These are phyloP conservation scores for Isotomurus palustris DNA, from an alignment of 2,888 invertebrate genomes.

Conservation along the genomic window DNA sequence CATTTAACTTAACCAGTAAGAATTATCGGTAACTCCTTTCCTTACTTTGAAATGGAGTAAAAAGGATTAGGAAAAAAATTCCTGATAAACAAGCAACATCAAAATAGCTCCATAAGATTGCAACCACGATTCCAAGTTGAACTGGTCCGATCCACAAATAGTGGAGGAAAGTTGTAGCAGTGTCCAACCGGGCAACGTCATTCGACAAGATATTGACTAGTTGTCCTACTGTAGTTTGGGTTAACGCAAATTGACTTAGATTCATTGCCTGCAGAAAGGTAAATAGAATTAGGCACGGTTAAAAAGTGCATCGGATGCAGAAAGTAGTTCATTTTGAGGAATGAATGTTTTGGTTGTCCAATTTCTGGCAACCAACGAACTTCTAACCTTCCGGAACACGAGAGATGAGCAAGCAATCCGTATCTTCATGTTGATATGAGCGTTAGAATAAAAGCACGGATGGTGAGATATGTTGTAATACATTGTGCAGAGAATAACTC, in stretches of 20 bases:
- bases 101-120: constrained; percentile 71
- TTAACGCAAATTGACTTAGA: constrained; percentile 73
- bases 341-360: neutral
- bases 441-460: constrained; percentile 10
- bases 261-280: constrained; percentile 60
- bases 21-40: no score
- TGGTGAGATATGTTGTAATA: constrained; percentile 14
- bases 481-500: constrained; percentile 1
- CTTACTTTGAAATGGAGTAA: constrained; percentile 77
- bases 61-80: constrained; percentile 69
- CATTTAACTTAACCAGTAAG: neutral
- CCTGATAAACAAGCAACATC: constrained; percentile 71
- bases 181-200: constrained; percentile 38
- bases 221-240: constrained; percentile 84
- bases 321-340: no score
- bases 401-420: constrained; percentile 13
- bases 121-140: constrained; percentile 72
- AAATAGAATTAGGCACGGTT: no score
- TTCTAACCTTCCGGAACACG: constrained; percentile 10
- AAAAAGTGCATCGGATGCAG: no score
- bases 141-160: constrained; percentile 63
- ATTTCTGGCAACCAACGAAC: neutral
- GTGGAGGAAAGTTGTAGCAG: constrained; percentile 20
- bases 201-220: constrained; percentile 87
- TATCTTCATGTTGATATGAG: constrained; percentile 13